phyloP scores from a whole-genome alignment of 2,113 vertebrate genomes.

The Ceuthmochares aereus region DNA sequence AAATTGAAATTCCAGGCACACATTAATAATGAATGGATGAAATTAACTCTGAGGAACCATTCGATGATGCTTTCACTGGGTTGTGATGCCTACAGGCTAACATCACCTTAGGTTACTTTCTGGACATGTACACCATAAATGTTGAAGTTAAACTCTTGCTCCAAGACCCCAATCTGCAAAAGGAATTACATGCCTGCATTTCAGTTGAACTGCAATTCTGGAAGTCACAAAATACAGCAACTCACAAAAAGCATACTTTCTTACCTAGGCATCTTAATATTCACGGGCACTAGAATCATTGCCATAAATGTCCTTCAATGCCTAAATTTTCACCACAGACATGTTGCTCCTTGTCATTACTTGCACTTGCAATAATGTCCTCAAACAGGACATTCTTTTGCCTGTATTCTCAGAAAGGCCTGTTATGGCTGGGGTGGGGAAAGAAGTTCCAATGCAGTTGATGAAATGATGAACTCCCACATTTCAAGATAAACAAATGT shows the following conservation, averaged over 20 bases:
- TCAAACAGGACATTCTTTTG: not conserved
- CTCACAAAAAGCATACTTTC: not conserved
- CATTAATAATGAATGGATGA: conserved; percentile 73
- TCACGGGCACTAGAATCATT: not conserved
- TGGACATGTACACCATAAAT: not conserved
- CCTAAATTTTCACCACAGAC: not conserved
- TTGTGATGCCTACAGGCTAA: conserved; percentile 14
- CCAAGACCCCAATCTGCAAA: not conserved
- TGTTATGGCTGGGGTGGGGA: not conserved
- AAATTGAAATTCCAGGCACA: conserved; percentile 73
- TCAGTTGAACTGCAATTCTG: not conserved
- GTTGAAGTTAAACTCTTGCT: not conserved
- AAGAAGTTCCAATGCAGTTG: not conserved
- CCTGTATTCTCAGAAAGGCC: not conserved
- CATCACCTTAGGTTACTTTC: not conserved
- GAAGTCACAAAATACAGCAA: not conserved
- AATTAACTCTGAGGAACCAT: conserved; percentile 64
- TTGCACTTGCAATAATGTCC: not conserved
- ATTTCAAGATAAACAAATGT: not conserved
- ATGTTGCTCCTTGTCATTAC: not conserved
- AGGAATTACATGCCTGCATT: rapidly evolving
- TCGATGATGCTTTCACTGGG: conserved; percentile 38
- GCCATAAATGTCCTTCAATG: not conserved
- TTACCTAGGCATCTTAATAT: not conserved
- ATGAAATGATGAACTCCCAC: not conserved